These are phyloP conservation scores for Aphis craccivora DNA, from an alignment of 1,140 invertebrate genomes.

Conservation along the genomic window DNA sequence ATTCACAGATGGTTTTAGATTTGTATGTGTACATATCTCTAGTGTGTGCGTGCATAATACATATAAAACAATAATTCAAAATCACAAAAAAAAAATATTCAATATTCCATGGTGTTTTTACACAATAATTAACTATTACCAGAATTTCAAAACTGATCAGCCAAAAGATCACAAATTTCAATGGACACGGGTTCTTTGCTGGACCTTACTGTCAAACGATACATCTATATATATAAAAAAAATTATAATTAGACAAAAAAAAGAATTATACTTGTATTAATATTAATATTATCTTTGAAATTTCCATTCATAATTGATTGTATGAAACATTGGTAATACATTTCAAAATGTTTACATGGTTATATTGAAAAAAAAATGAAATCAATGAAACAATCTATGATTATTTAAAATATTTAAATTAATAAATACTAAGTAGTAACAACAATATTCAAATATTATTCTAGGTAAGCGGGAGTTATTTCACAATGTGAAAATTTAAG, in stretches of 20 bases:
- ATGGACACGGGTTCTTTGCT: constrained; percentile 94
- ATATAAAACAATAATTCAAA: constrained; percentile 44
- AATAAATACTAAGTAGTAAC: neutral
- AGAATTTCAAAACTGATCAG: constrained; percentile 78
- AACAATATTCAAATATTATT: neutral
- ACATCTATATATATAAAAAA: constrained; percentile 81
- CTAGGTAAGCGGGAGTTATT: neutral
- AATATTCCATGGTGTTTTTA: neutral
- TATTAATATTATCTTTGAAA: neutral
- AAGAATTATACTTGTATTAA: neutral
- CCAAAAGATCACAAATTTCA: constrained; percentile 86
- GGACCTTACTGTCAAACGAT: constrained; percentile 93
- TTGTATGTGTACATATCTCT: constrained; percentile 19
- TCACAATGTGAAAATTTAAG: neutral
- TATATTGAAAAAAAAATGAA: neutral
- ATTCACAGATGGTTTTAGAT: neutral
- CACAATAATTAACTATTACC: constrained; percentile 25
- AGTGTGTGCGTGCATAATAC: neutral
- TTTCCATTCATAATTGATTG: neutral
- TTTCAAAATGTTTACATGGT: neutral
- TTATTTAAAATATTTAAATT: neutral
- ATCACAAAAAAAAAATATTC: constrained; percentile 38
- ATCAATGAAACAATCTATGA: neutral
- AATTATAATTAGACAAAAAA: neutral
- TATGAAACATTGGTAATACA: neutral